Evolutionary conservation across 2,888 invertebrate species (phyloP).

Genomic region (Biston betularia): DNA sequence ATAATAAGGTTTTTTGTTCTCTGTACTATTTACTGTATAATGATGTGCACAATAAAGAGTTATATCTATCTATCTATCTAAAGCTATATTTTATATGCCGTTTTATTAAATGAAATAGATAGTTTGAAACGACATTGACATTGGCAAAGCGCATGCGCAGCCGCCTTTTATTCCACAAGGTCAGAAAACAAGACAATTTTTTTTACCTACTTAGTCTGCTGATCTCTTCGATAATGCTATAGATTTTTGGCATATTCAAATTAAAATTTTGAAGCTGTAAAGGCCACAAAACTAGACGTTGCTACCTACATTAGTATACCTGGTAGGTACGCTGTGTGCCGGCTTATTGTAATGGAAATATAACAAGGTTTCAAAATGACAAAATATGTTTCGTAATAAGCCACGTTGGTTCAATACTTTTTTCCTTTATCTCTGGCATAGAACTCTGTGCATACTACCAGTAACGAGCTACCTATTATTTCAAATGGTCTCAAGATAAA

Average conservation of each 20-base stretch:
- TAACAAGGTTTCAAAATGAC: neutral
- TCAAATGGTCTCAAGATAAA: too few species aligned
- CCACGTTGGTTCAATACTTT: neutral
- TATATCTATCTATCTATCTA: neutral
- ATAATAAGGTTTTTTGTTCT: too few species aligned
- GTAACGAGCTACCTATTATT: too few species aligned
- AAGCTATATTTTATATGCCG: neutral
- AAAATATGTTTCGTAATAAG: neutral
- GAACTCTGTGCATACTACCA: too few species aligned
- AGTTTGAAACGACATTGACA: conserved; percentile 38
- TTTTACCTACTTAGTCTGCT: conserved; percentile 4
- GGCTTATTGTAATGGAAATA: conserved; percentile 9
- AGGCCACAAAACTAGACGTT: conserved; percentile 2
- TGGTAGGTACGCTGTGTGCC: neutral
- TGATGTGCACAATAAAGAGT: too few species aligned
- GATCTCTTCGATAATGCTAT: conserved; percentile 2
- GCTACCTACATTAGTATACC: neutral
- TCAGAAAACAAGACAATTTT: conserved; percentile 23
- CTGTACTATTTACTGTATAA: too few species aligned
- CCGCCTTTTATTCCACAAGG: conserved; percentile 34
- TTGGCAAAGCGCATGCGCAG: conserved; percentile 34
- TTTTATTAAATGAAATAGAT: neutral
- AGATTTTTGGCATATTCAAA: neutral
- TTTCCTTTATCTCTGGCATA: neutral
- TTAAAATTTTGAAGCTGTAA: neutral